phyloP scores from a whole-genome alignment of 2,888 invertebrate species.

The Campoplex capitator region DNA sequence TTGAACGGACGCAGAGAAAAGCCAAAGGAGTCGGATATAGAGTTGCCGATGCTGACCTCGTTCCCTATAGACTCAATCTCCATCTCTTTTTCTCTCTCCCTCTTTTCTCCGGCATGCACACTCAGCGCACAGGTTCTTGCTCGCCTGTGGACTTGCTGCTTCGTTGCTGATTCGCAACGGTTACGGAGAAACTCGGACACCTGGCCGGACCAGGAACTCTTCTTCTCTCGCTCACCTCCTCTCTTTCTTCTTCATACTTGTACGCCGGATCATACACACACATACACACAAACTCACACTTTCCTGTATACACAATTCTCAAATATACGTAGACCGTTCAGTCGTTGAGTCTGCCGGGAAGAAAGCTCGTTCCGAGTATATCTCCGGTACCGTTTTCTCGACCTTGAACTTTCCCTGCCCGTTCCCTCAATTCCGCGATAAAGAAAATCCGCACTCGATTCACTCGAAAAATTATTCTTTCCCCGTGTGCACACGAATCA shows the following conservation, averaged over 20 bases:
- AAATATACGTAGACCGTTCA: conserved; percentile 27
- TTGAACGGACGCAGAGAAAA: conserved; percentile 38
- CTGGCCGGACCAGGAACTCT: conserved; percentile 73
- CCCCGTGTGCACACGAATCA: neutral
- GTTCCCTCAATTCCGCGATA: conserved; percentile 50
- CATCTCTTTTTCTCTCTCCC: conserved; percentile 10
- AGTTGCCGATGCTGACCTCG: conserved; percentile 64
- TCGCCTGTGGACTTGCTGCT: conserved; percentile 46
- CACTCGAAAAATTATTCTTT: neutral
- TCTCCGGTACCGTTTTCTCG: conserved; percentile 70
- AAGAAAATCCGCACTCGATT: neutral
- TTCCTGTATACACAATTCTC: conserved; percentile 25
- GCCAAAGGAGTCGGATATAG: conserved; percentile 54
- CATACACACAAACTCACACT: conserved; percentile 24
- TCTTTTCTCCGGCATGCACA: neutral
- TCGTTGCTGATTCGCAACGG: conserved; percentile 65
- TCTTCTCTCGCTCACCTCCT: conserved; percentile 63
- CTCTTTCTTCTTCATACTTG: conserved; percentile 60
- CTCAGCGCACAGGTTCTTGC: conserved; percentile 55
- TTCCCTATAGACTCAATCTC: conserved; percentile 56
- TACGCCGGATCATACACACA: conserved; percentile 11
- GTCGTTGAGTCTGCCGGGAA: conserved; percentile 48
- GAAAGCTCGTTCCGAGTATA: conserved; percentile 62
- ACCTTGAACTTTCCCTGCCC: conserved; percentile 71
- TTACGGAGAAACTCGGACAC: conserved; percentile 73